phyloP scores from a whole-genome alignment of 2,888 invertebrate genomes.

The Polyommatus iphigenia region DNA sequence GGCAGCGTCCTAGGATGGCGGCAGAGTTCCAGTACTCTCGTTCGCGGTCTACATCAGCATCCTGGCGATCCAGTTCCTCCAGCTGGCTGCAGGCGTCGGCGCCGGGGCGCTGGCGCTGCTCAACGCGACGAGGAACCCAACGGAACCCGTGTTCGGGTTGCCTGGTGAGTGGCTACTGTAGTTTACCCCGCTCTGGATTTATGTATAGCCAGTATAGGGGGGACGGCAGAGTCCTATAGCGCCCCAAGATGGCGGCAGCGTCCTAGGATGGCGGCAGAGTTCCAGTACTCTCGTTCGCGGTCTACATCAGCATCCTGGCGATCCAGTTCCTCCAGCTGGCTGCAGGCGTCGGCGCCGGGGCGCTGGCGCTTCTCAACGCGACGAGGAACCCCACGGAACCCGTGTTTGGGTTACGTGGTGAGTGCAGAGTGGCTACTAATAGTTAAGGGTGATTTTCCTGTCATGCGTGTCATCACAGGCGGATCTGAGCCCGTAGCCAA shows the following conservation, averaged over 20 bases:
- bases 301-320: slow-evolving; percentile 59
- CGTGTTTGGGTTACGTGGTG: slow-evolving; percentile 68
- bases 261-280: too few relatives aligned
- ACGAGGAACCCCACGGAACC: slow-evolving; percentile 72
- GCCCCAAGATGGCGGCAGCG: too few relatives aligned
- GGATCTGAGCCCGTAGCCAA: too few relatives aligned
- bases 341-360: slow-evolving; percentile 51
- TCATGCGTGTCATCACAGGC: too few relatives aligned
- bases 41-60: slow-evolving; percentile 61
- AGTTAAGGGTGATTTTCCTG: too few relatives aligned
- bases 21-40: slow-evolving; percentile 63
- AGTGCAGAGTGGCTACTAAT: slow-evolving; percentile 52
- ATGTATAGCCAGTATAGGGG: too few relatives aligned
- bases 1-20: too few relatives aligned
- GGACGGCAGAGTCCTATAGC: too few relatives aligned
- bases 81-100: slow-evolving; percentile 51
- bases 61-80: slow-evolving; percentile 56
- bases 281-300: slow-evolving; percentile 60
- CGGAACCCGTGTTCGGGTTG: slow-evolving; percentile 67
- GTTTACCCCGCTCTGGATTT: slow-evolving; percentile 43
- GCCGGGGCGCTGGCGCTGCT: slow-evolving; percentile 62
- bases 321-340: slow-evolving; percentile 58
- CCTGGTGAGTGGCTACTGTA: slow-evolving; percentile 55
- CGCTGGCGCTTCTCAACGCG: slow-evolving; percentile 66
- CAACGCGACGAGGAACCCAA: slow-evolving; percentile 70